A percentile compares a stretch with the other conserved stretches of the same genome.
These are phyloP conservation scores for Psilopogon haemacephalus DNA, from an alignment of 2,113 vertebrate species.

Conservation along the genomic window DNA sequence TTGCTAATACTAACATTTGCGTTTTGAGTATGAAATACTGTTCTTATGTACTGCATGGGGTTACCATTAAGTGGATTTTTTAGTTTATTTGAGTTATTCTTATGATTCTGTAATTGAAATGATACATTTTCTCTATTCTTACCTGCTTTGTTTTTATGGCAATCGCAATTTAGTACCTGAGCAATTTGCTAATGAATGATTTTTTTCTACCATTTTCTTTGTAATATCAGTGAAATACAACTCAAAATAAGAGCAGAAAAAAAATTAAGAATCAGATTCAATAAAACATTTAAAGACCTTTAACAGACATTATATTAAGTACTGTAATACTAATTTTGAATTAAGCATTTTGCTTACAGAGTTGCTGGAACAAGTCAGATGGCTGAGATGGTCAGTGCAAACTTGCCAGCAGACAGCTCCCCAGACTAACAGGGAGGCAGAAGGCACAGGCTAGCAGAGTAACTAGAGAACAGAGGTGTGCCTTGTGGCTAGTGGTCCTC, in stretches of 20 bases:
- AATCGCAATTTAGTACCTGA: neutral
- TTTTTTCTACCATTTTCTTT: neutral
- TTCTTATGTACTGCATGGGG: neutral
- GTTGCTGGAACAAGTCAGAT: too few relatives aligned
- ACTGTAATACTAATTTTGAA: neutral
- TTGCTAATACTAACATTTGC: neutral
- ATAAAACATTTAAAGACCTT: neutral
- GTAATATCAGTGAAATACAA: neutral
- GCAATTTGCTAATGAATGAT: neutral
- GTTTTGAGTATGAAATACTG: neutral
- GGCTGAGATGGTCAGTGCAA: too few relatives aligned
- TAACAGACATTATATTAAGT: neutral
- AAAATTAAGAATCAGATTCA: neutral
- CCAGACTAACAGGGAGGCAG: fast-evolving
- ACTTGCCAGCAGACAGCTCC: neutral
- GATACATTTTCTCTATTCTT: neutral
- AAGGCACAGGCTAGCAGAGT: neutral
- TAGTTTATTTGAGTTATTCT: neutral
- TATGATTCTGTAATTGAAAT: neutral
- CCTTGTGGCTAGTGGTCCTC: neutral
- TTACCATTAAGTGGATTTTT: neutral
- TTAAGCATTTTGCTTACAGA: neutral
- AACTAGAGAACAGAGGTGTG: neutral
- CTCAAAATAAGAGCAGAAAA: neutral
- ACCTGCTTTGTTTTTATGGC: neutral